These are phyloP conservation scores for Stegodyphus mimosarum DNA, from an alignment of 1,140 invertebrate genomes.

Conservation along the genomic window DNA sequence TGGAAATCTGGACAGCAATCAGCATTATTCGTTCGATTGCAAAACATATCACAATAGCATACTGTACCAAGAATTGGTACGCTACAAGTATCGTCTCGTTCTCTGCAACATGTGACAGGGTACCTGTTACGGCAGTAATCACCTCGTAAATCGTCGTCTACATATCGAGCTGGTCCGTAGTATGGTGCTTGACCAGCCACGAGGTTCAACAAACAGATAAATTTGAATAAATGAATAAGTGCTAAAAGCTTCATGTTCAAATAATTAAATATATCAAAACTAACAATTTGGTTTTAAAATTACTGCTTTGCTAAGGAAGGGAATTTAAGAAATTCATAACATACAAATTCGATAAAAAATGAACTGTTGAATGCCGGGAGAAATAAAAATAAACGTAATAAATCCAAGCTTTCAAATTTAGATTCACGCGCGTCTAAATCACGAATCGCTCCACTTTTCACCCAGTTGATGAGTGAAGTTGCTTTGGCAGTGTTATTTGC, in stretches of 20 bases:
- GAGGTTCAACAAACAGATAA: neutral
- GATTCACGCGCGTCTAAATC: neutral
- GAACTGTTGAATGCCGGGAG: neutral
- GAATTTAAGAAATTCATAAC: neutral
- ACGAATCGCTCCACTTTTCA: neutral
- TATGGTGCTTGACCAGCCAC: neutral
- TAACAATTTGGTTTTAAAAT: neutral
- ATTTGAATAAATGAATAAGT: neutral
- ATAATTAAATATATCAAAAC: neutral
- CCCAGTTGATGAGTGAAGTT: neutral
- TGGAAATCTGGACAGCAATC: conserved; percentile 92
- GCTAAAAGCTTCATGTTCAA: neutral
- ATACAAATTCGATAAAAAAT: neutral
- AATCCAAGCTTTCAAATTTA: neutral
- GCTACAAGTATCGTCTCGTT: conserved; percentile 79
- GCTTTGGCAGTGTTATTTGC: neutral
- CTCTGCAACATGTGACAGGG: conserved; percentile 74
- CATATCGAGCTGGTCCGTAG: neutral
- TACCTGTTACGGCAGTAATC: conserved; percentile 68
- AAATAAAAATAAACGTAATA: neutral
- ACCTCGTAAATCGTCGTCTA: conserved; percentile 64
- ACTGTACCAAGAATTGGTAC: conserved; percentile 81
- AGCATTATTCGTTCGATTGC: conserved; percentile 76
- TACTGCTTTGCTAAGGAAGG: neutral
- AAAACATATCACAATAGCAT: conserved; percentile 95